These are phyloP conservation scores for Chelonus insularis DNA, from an alignment of 1,140 invertebrate genomes.

Conservation along the genomic window DNA sequence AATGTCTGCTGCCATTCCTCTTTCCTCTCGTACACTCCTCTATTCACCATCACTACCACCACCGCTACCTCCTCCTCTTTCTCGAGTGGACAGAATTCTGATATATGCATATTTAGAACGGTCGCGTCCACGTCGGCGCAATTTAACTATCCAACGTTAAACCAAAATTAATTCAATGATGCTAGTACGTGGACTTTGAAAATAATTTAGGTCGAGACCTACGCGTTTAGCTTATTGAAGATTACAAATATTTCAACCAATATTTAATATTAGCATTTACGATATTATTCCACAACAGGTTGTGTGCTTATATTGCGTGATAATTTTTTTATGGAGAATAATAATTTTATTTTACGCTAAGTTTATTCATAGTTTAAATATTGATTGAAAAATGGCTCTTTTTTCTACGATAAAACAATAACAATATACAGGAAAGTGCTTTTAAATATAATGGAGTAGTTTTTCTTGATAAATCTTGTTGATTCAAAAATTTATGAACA, in stretches of 20 bases:
- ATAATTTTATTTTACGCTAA: too few species aligned
- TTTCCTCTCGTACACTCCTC: neutral
- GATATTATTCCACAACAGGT: too few species aligned
- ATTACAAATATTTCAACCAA: neutral
- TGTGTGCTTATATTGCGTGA: too few species aligned
- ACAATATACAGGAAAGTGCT: too few species aligned
- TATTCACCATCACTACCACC: neutral
- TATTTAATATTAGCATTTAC: too few species aligned
- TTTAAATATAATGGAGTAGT: too few species aligned
- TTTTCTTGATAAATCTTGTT: too few species aligned
- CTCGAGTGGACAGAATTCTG: slow-evolving; percentile 5
- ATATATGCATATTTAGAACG: slow-evolving; percentile 13
- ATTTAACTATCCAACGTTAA: slow-evolving; percentile 11
- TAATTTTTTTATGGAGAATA: too few species aligned
- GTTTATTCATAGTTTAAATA: too few species aligned
- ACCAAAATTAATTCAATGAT: slow-evolving; percentile 20
- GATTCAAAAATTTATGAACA: too few species aligned
- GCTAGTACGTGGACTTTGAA: slow-evolving; percentile 15
- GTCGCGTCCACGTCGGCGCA: slow-evolving; percentile 12
- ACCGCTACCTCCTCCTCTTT: neutral
- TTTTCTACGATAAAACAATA: too few species aligned
- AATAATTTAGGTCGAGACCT: slow-evolving; percentile 15
- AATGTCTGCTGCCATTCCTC: neutral
- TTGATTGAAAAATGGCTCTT: too few species aligned
- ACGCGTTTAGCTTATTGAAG: neutral